Percentiles rank a stretch among this genome's conserved stretches.
Conservation (phyloP, 2,797 vertebrate species). For the Mormyrops boulengeri region DNA sequence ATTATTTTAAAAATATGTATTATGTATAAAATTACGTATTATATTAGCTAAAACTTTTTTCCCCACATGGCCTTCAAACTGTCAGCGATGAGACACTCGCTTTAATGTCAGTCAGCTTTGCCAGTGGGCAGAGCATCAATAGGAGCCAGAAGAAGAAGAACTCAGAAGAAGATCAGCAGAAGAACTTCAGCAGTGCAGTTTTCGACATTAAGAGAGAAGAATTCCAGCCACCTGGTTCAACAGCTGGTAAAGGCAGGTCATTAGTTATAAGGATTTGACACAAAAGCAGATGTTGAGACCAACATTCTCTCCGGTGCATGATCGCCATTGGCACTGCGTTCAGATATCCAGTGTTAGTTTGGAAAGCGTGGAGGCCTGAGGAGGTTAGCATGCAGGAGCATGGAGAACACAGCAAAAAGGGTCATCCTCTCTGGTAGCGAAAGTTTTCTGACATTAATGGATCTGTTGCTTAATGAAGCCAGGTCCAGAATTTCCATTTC, state of each 20-base stretch:
- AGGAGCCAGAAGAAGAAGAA: background rate
- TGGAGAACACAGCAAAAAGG: background rate
- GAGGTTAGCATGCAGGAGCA: slow-evolving; percentile 23
- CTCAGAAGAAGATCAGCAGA: background rate
- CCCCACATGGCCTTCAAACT: background rate
- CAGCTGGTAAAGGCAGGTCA: slow-evolving; percentile 27
- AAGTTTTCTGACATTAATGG: background rate
- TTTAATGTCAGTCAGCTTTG: background rate
- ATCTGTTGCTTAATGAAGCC: background rate
- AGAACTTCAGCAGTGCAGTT: background rate
- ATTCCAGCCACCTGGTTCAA: slow-evolving; percentile 36
- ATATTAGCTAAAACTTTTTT: background rate
- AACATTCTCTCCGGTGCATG: slow-evolving; percentile 41
- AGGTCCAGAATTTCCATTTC: background rate
- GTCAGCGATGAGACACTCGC: background rate
- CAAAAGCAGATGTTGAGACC: slow-evolving; percentile 34
- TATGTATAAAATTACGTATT: background rate
- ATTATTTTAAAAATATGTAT: background rate
- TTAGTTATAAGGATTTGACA: slow-evolving; percentile 20
- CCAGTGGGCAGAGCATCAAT: background rate
- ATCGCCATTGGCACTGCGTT: slow-evolving; percentile 31
- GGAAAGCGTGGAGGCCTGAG: slow-evolving; percentile 32
- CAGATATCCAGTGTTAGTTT: slow-evolving; percentile 36
- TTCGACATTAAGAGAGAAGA: slow-evolving; percentile 15
- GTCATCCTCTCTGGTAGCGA: background rate